Evolutionary conservation across 2,888 invertebrate species (phyloP).

Genomic region (Tinea trinotella): DNA sequence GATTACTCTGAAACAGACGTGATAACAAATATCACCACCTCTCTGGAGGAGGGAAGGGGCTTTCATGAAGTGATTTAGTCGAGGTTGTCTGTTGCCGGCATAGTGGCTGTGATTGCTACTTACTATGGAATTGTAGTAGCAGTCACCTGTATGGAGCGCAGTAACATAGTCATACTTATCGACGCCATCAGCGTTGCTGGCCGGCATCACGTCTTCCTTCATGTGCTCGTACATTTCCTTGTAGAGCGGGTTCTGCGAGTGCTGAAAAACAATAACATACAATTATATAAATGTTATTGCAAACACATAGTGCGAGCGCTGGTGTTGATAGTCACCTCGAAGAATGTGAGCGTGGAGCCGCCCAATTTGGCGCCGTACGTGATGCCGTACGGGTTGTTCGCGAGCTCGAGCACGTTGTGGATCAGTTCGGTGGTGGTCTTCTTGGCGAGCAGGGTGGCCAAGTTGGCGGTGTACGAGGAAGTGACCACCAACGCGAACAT

Average conservation of each 20-base stretch:
- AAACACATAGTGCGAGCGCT: not conserved
- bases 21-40: too few species aligned
- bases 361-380: constrained; percentile 86
- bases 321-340: constrained; percentile 80
- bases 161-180: constrained; percentile 46
- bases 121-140: too few species aligned
- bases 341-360: constrained; percentile 93
- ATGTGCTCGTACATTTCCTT: constrained; percentile 85
- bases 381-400: constrained; percentile 81
- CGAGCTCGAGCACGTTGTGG: constrained; percentile 85
- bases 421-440: constrained; percentile 79
- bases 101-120: too few species aligned
- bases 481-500: constrained; percentile 90
- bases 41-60: too few species aligned
- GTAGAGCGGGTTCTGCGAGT: constrained; percentile 80
- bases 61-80: too few species aligned
- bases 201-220: constrained; percentile 71
- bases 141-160: too few species aligned
- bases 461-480: constrained; percentile 91
- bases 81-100: too few species aligned
- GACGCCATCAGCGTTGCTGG: constrained; percentile 76
- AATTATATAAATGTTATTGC: too few species aligned
- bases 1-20: constrained; percentile 27
- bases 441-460: constrained; percentile 90
- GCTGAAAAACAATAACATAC: too few species aligned